Evolutionary conservation across 53 echinoderm and acorn worm species (phyloP), one percentile per base, ranked within the genome.

Genomic region (Apostichopus leukothele): DNA sequence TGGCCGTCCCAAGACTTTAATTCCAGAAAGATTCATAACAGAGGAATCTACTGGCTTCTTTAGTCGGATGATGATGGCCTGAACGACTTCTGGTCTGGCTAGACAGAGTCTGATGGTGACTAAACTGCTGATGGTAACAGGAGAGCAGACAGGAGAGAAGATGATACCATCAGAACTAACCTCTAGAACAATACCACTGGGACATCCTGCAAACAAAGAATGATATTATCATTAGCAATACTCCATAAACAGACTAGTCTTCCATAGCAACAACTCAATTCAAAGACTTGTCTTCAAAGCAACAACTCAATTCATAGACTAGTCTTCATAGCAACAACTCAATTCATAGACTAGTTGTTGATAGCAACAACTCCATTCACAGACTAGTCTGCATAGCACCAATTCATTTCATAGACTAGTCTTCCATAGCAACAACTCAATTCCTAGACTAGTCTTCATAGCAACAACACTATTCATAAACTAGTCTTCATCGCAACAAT

Each of bases 11-110:
- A 96, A 89, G 86, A 98, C 90, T 90, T 94, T 93, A 51, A 98
- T 92, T 91, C 93, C 93, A 12, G 95, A 96, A 68, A 98, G 96
- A 22, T 93, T 96, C 86, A 97, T 95, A 76, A 94, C 94, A 73
- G 90, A 92, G 39, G 95, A 98, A 76, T 98, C 99, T 25, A 93
- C 84, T 6, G 99, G 99, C 57, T 94, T 89, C 76, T 96, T 96
- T 3, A 98, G 92, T 66, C 94, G 92, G 55, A 98, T 92, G 76
- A 93, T 94, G 20, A 94, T 92, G 8, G 96, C 94, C 52, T 93
- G 91, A 0, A 93, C 94, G 80, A 99, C 93, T 89, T 92, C 88
- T 13, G 99, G 94, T 52, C 89, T 89, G 21, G 94, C 93, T 53
- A 99, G 92, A 19, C 93, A 79, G 14, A 99, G 90, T 90, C 94